Evolutionary conservation across 1,140 invertebrate species (phyloP), one percentile per base, ranked within the genome.

Genomic region (Mylabris phalerata): DNA sequence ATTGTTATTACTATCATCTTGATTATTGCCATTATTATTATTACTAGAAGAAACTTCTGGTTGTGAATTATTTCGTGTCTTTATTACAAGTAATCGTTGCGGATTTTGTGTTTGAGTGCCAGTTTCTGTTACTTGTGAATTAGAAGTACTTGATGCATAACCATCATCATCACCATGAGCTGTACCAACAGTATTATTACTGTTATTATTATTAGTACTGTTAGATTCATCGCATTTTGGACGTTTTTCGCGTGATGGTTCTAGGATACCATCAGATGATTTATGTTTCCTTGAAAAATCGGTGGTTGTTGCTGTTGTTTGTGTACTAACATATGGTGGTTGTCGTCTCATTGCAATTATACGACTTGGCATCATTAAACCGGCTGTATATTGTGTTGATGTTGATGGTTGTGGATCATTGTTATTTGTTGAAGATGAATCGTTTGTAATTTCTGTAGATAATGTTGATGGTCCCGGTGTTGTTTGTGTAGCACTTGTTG

Each of bases 401-500:
- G 44, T 49, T 32, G 50, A 42, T 9, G 45, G 25, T 44, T 60
- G 55, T 32, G 46, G 47, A 10, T 48, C 39, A 38, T 11, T n/a
- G n/a, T n/a, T 48, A 11, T 39, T 41, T 3, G 39, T 46, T 10
- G 52, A 47, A 0, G 43, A 26, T 13, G 55, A 25, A n/a, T 48
- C 60, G 27, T 26, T 52, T 19, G 57, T 13, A 39, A 59, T 47
- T n/a, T 59, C 19, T 27, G 55, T 51, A 11, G 64, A 56, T 13
- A 1, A 13, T 19, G 19, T 19, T 19, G 19, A 19, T 19, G 19
- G 19, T 19, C 19, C 19, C 1, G 19, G 19, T 19, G 19, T 19
- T 9, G 62, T 64, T 59, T 71, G 66, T 6, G 65, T 65, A n/a
- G 64, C 60, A 46, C 66, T 70, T 38, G 56, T 70, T 26, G 55